phyloP scores from a whole-genome alignment of 1,140 invertebrate genomes.

The Copidosoma floridanum region DNA sequence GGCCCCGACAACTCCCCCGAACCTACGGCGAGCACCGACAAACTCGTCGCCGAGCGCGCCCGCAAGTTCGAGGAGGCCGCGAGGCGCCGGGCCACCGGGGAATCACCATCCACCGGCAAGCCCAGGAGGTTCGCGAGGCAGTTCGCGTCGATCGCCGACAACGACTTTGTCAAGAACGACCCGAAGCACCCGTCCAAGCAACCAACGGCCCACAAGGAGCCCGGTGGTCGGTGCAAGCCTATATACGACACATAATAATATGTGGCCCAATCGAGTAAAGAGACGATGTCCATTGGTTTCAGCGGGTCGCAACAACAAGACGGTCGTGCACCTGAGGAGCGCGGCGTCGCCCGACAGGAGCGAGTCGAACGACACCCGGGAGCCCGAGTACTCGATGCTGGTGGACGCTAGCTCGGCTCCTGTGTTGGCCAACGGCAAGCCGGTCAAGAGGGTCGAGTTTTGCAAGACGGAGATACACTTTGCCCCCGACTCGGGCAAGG shows the following conservation, averaged over 20 bases:
- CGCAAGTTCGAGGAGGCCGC: conserved; percentile 3
- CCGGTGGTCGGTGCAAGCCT: neutral
- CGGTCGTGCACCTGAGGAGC: conserved; percentile 35
- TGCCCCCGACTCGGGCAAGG: conserved; percentile 76
- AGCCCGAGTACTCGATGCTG: conserved; percentile 2
- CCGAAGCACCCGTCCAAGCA: conserved; percentile 17
- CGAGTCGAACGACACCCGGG: neutral
- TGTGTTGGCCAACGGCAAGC: neutral
- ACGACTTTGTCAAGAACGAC: conserved; percentile 25
- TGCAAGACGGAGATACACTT: conserved; percentile 85
- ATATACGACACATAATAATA: too few species aligned
- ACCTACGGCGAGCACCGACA: neutral
- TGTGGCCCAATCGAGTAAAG: neutral
- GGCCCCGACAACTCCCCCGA: neutral
- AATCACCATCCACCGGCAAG: neutral
- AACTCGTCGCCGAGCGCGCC: conserved; percentile 9
- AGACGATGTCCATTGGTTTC: neutral
- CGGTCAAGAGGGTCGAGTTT: conserved; percentile 74
- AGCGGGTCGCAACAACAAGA: conserved; percentile 27
- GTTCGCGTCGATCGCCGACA: conserved; percentile 12
- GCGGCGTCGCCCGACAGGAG: conserved; percentile 35
- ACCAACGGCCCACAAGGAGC: neutral
- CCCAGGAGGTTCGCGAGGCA: neutral
- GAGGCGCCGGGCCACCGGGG: neutral
- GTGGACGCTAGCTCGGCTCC: too few species aligned